Base-by-base conservation (phyloP, 2,888 invertebrate genomes). In the Venusia cambrica region DNA sequence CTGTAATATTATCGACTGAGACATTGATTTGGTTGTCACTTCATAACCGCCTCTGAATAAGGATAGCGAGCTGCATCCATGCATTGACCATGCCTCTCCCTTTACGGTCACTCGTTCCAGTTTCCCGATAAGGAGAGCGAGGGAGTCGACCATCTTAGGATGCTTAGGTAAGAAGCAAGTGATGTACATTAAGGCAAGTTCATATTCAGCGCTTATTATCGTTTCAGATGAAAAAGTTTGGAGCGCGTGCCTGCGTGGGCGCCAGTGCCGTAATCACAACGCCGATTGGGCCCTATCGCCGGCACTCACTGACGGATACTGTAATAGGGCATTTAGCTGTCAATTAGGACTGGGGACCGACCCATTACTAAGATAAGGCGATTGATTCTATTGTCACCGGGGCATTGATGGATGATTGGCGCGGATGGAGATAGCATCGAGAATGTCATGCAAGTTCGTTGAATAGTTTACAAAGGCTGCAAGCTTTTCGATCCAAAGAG, bases 261-360 rank as follows among this genome's bases (percentile, higher is more conserved):
- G 57, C 52, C 51, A 51, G 52, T 45, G 39, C 54, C 51, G 56
- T 57, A 49, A 55, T 51, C 46, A 55, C 48, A 57, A 48, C 57
- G 56, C 52, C 48, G 57, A 55, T 53, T 51, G 46, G 60, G 58
- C 58, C 62, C 54, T 61, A 57, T 61, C 57, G 45, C 53, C 52
- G 51, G 57, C 63, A 59, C 63, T 70, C 68, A 67, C 74, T 61
- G 55, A 56, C 52, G 48, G 52, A 46, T 61, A 52, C 50, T 61
- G 58, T 75, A 76, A 76, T 73, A 69, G 61, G 64, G 57, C 64
- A 68, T 78, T 76, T 77, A 73, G 58, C 68, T 79, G 78, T 74
- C 80, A 79, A 75, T 78, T 78, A 74, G 55, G 53, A 60, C 55
- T 57, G 61, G 54, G 48, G 40, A 35, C 33, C 20, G 32, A 18